Percentiles rank a stretch among this genome's conserved stretches.
phyloP scores from a whole-genome alignment of 2,113 vertebrate genomes.

The Zosterops japonicus region DNA sequence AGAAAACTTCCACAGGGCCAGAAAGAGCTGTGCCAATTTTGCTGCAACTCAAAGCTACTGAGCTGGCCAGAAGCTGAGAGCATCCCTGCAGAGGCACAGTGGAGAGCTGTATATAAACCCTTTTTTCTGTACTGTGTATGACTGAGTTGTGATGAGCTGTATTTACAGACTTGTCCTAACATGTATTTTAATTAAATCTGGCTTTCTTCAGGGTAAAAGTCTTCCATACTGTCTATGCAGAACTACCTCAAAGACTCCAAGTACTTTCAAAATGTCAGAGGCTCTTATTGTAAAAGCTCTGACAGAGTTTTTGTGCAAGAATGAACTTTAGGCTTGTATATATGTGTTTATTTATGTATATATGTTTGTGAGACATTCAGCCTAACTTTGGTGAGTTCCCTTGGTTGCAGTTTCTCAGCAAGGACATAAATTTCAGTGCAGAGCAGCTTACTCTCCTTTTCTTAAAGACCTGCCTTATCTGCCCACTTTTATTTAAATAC shows the following conservation, averaged over 20 bases:
- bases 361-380: not conserved
- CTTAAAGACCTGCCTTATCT: not conserved
- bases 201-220: not conserved
- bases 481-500: not conserved
- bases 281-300: not conserved
- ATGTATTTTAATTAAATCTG: not conserved
- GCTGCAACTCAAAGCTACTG: not conserved
- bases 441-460: not conserved
- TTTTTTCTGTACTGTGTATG: not conserved
- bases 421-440: not conserved
- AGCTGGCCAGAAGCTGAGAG: slow-evolving; percentile 31
- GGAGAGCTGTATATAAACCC: not conserved
- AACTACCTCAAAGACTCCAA: not conserved
- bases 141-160: not conserved
- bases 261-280: not conserved
- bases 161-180: not conserved
- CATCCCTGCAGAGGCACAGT: not conserved
- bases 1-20: not conserved
- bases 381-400: not conserved
- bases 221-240: not conserved
- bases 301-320: not conserved
- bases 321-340: not conserved
- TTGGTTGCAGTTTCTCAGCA: not conserved
- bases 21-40: not conserved
- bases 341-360: not conserved